Percentiles rank a stretch among this genome's conserved stretches.
phyloP scores from a whole-genome alignment of 2,113 vertebrate species.

The Odocoileus hemionus region DNA sequence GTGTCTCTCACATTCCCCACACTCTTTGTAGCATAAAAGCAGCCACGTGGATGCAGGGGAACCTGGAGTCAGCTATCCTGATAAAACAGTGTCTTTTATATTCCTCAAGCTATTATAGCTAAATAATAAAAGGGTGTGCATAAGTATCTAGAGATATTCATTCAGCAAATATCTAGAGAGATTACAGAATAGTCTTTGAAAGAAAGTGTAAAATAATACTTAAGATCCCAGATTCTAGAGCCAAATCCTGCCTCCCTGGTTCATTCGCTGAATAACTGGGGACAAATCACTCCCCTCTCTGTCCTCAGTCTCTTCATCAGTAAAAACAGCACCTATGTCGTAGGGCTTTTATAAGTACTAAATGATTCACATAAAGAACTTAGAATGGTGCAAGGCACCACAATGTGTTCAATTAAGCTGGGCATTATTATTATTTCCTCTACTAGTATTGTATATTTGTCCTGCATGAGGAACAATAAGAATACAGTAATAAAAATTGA shows the following conservation, averaged over 20 bases:
- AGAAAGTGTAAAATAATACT: neutral
- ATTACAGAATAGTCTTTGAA: neutral
- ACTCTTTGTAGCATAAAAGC: neutral
- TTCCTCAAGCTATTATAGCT: neutral
- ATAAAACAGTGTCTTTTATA: neutral
- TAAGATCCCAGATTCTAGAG: neutral
- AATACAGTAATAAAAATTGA: neutral
- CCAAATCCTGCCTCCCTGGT: neutral
- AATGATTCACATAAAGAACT: neutral
- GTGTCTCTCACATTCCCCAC: neutral
- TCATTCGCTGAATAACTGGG: neutral
- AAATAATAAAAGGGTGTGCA: neutral
- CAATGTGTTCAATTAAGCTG: neutral
- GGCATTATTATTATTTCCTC: neutral
- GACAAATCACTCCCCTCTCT: neutral
- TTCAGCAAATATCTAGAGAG: neutral
- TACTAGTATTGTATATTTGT: neutral
- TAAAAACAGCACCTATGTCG: neutral
- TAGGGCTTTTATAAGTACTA: neutral
- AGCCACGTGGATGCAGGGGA: neutral
- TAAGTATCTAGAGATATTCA: neutral
- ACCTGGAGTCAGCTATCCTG: neutral
- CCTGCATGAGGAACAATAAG: neutral
- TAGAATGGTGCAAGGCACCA: neutral
- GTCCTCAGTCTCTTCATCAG: neutral